Percentiles rank a stretch among this genome's conserved stretches.
Conservation (phyloP, 1,140 invertebrate genomes). For the Trichonephila clavipes region DNA sequence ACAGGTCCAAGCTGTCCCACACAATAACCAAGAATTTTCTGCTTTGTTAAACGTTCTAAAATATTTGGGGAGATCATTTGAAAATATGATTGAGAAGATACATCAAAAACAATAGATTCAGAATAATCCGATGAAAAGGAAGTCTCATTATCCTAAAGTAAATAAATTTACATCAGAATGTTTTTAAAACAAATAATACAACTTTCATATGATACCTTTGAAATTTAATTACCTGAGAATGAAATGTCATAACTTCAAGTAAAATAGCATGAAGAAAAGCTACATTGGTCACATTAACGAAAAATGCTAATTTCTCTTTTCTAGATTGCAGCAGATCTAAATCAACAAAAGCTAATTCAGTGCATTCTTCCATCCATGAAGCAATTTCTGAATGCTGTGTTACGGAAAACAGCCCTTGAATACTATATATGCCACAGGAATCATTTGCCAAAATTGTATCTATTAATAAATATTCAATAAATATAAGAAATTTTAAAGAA, state of each 20-base stretch:
- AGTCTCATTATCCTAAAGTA: conserved; percentile 57
- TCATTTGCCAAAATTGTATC: conserved; percentile 49
- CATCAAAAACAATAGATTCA: not conserved
- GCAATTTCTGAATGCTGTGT: conserved; percentile 35
- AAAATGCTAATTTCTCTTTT: conserved; percentile 72
- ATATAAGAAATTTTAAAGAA: not conserved
- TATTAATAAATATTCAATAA: conserved; percentile 17
- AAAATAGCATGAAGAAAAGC: conserved; percentile 70
- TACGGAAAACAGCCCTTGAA: conserved; percentile 40
- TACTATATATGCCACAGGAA: conserved; percentile 37
- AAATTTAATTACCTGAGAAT: conserved; percentile 33
- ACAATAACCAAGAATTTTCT: conserved; percentile 64
- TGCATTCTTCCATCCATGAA: conserved; percentile 66
- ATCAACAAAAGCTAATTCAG: conserved; percentile 69
- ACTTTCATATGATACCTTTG: not conserved
- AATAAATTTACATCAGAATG: not conserved
- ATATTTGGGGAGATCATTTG: conserved; percentile 61
- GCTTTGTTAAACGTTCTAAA: conserved; percentile 48
- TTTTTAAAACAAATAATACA: not conserved
- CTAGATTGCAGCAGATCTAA: conserved; percentile 55
- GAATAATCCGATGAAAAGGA: not conserved
- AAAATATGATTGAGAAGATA: not conserved
- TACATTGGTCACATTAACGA: conserved; percentile 71
- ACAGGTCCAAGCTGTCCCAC: conserved; percentile 65
- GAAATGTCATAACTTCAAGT: conserved; percentile 4